Evolutionary conservation across 2,797 vertebrate genomes (phyloP), one percentile per base, ranked within the genome.

Genomic region (Cryptoprocta ferox): DNA sequence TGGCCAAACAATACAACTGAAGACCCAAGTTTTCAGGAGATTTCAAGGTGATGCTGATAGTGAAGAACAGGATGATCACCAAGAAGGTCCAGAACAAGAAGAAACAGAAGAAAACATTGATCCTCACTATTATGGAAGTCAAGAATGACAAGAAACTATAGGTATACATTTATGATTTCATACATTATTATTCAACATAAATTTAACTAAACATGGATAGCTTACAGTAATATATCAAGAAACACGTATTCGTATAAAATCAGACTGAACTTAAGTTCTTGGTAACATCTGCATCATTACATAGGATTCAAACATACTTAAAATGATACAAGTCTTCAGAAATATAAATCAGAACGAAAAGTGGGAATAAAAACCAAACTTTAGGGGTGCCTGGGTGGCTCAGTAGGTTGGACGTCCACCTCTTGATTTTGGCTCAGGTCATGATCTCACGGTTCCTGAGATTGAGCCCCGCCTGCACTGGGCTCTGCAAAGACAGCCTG

Each of bases 11-110:
- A 98, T 98, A 48, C 98, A 68, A 85, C 88, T 99, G 89, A 98
- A 98, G 95, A 98, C 66, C 0, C 88, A 98, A 0, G 98, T 99
- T 71, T 99, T 99, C 19, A 98, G 97, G 37, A 94, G 98, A 59
- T 98, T 98, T 66, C 98, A 98, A 95, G 98, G 98, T 35, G 98
- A 98, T 0, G 97, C 98, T 82, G 98, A 97, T 2, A 98, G 98
- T n/a, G 98, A 98, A 2, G 80, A 98, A n/a, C 78, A 98, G 88
- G 92, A 94, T 37, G 88, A 94, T 2, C 78, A 92, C 65, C 97
- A 95, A 0, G 98, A 98, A 87, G 97, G 97, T 21, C 96, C 96
- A 48, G 97, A 94, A 71, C 1, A 97, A 94, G 98, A 95, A 94
- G 93, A 32, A 89, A 95, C 98, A 80, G 98, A 98, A 73, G 97